Conservation (phyloP, 2,888 invertebrate genomes). For the Molorchus minor region DNA sequence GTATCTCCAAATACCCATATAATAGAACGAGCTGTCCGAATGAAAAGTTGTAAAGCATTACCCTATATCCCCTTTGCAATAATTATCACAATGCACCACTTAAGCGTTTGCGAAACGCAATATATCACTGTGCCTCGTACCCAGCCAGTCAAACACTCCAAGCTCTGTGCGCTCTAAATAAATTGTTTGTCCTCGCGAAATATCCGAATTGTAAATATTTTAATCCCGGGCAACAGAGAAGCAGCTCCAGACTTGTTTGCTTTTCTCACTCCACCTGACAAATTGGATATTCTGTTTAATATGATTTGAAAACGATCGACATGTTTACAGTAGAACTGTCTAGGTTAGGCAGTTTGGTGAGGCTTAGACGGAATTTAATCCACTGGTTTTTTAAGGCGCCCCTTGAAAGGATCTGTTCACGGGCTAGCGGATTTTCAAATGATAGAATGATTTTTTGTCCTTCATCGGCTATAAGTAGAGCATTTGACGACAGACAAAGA, state of each 20-base stretch:
- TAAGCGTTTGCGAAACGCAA: slow-evolving; percentile 16
- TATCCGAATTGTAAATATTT: slow-evolving; percentile 22
- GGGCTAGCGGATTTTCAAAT: too few species aligned
- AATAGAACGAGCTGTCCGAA: slow-evolving; percentile 1
- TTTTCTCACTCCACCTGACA: neutral
- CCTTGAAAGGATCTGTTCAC: too few species aligned
- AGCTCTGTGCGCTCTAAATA: slow-evolving; percentile 8
- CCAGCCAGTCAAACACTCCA: slow-evolving; percentile 17
- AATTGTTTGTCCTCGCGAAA: slow-evolving; percentile 20
- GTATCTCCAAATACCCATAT: neutral
- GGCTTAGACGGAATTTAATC: too few species aligned
- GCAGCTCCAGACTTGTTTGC: slow-evolving; percentile 7
- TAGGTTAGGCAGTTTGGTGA: too few species aligned
- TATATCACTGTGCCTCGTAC: slow-evolving; percentile 16
- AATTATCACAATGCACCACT: slow-evolving; percentile 22
- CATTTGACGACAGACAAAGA: too few species aligned
- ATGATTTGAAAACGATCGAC: too few species aligned
- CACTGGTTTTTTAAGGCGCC: too few species aligned
- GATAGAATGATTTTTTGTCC: too few species aligned
- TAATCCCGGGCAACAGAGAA: slow-evolving; percentile 5
- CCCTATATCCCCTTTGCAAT: slow-evolving; percentile 4
- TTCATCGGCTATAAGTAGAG: too few species aligned
- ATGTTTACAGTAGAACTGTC: too few species aligned
- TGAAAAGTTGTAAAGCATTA: slow-evolving; percentile 2
- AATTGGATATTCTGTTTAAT: too few species aligned